Evolutionary conservation across 23 tunicate genomes (phyloP), one percentile per base, ranked within the genome.

Genomic region (Clavelina lepadiformis): DNA sequence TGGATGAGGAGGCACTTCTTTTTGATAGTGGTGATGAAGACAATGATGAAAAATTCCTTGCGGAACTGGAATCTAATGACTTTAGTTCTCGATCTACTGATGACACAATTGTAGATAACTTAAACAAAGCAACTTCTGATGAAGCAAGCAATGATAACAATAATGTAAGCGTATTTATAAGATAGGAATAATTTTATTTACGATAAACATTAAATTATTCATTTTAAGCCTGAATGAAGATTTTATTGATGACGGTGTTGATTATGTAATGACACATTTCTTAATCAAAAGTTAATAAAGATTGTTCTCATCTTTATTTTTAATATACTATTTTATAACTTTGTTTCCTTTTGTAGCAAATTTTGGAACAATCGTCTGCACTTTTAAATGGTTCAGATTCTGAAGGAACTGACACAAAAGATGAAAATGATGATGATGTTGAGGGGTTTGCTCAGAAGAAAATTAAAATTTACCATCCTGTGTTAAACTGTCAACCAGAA

Each of bases 11-110:
- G 22, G 45, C 44, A 19, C 31, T 72, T 38, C 53, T 72, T 1
- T 72, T 28, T 56, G 61, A 72, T 41, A 59, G 78, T 18, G 57
- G 65, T 72, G 78, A 59, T 21, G 67, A 58, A 44, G 78, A 72
- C 3, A 35, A 63, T 5, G 69, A 63, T n/a, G 61, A 56, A 33
- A 56, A 56, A 5, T 28, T 56, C 28, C 31, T 56, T 2, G 29
- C n/a, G n/a, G n/a, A n/a, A n/a, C n/a, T n/a, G n/a, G n/a, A n/a
- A n/a, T n/a, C n/a, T n/a, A n/a, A n/a, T n/a, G n/a, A n/a, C n/a
- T n/a, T n/a, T n/a, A n/a, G n/a, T n/a, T n/a, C n/a, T n/a, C n/a
- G n/a, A n/a, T n/a, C 11, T 41, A 11, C 49, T 41, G 49, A 41
- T 41, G 13, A 11, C 49, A 41, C 13, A 8, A 11, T 15, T 15